Conservation (phyloP, 2,797 vertebrate genomes). For the Chromis chromis region DNA sequence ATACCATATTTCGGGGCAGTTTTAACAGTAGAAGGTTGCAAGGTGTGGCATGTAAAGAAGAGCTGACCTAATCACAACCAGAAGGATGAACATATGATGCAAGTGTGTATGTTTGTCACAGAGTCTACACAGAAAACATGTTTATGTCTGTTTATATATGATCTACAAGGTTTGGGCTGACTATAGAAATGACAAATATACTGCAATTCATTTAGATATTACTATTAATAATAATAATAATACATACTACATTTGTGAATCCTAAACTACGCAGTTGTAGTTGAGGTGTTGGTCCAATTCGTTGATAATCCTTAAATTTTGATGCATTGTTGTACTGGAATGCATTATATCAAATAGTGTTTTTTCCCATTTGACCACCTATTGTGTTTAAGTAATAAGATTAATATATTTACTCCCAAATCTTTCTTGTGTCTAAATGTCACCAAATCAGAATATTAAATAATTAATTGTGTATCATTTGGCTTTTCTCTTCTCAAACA, state of each 20-base stretch:
- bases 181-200: neutral
- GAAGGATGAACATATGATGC: neutral
- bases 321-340: neutral
- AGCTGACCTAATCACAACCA: neutral
- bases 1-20: neutral
- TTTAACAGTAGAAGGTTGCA: no score
- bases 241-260: neutral
- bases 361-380: slow-evolving; percentile 4
- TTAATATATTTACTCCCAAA: neutral
- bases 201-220: neutral
- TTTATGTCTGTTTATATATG: neutral
- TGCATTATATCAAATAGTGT: neutral
- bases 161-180: neutral
- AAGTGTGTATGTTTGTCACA: neutral
- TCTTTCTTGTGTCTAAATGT: neutral
- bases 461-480: neutral
- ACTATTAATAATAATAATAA: no score
- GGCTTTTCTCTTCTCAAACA: slow-evolving; percentile 4
- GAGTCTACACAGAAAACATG: neutral
- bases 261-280: neutral
- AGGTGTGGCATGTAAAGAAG: no score
- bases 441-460: neutral
- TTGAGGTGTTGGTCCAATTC: neutral
- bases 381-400: neutral
- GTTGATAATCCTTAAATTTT: neutral